Evolutionary conservation across 2,113 vertebrate genomes (phyloP), one percentile per base, ranked within the genome.

Genomic region (Cyphomyrus plagiostoma): DNA sequence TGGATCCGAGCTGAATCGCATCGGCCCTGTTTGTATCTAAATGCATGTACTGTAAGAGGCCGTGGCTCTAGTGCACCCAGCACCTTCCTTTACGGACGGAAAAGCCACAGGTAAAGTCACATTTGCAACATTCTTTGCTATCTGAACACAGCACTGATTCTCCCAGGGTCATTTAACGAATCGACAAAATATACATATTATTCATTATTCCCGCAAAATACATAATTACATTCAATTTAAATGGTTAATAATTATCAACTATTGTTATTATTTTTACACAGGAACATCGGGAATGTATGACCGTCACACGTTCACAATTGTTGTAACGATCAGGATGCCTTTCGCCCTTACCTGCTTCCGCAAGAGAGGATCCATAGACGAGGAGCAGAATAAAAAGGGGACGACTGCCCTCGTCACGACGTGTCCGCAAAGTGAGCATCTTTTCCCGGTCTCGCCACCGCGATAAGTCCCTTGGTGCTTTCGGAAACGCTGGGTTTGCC

Each of bases 351-450:
- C 96, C 96, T 70, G 94, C 92, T 90, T 90, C 91, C 85, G 90
- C 92, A 87, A 92, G 91, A 88, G 93, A 91, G 90, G 90, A 88
- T 91, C 91, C 92, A 84, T 91, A 91, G 48, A 95, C 15, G 88
- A 96, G 58, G 74, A 96, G 89, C n/a, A 95, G 91, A 86, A 94
- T 91, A 92, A 95, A 91, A 66, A 95, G 90, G 89, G 89, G 91
- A 93, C 92, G 93, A 94, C 92, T 58, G 92, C 90, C 89, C 89
- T 87, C 91, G 74, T 77, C 93, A 66, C 95, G 92, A 92, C 91
- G 93, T 92, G 92, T 92, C 93, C 93, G 91, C 90, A 87, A 91
- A 93, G 92, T 90, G 92, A 90, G 94, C 96, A 96, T 96, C 94
- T 95, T 96, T 92, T 88, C 92, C 93, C 91, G 89, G 93, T 89